Evolutionary conservation across 2,888 invertebrate species (phyloP), one percentile per base, ranked within the genome.

Genomic region (Cataglyphis rosenhaueri): DNA sequence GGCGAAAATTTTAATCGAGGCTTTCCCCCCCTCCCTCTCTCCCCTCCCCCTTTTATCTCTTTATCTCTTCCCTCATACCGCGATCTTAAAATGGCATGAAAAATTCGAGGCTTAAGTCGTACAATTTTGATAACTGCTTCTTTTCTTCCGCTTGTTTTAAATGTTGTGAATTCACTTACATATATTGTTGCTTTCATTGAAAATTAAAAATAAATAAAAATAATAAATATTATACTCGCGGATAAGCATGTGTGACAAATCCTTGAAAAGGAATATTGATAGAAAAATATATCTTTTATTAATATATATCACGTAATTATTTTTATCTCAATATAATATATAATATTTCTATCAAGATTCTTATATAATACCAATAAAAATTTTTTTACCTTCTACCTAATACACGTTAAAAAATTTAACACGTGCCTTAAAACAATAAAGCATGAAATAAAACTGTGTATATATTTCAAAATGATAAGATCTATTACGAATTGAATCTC

Each of bases 1-100:
- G 5, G 73, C 73, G 21, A 59, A 79, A 79, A 79, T 79, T 79
- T 79, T 79, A 73, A 79, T 79, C 78, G 73, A 71, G 35, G 59
- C 73, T 71, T 18, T 32, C 44, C 12, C 52, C 12, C 52, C n/a
- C 41, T 66, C 18, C 0, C 21, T 21, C 41, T 66, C 18, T 38
- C 38, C 41, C 1, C 18, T 29, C 44, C 18, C 44, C 15, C 29
- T 25, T 9, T 41, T 12, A 21, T 65, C n/a, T 18, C n/a, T 48
- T 10, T 44, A 32, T 44, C 21, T 1, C 10, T 12, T 15, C 21
- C 5, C 10, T 18, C 32, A 21, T 66, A 57, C 29, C 15, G n/a
- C 15, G 21, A 48, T 2, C 35, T 38, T 71, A 71, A 79, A 79
- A 61, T 38, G 41, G 41, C 35, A 71, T 12, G 78, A 55, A 32